Base-by-base conservation (phyloP, 1,140 invertebrate genomes). In the Argopecten irradians region DNA sequence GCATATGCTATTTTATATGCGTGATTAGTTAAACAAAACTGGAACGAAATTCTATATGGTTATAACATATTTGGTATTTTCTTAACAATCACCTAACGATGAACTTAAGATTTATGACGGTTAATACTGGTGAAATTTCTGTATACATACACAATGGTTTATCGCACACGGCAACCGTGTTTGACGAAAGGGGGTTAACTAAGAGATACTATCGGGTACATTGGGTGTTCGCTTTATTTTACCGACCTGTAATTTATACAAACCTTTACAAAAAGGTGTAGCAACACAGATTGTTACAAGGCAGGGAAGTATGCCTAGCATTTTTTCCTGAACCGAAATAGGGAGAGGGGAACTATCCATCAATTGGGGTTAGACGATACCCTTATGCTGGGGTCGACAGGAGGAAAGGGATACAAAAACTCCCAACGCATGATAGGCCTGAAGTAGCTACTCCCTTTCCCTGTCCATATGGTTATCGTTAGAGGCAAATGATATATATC, bases 241-340 rank as follows among this genome's bases (percentile, higher is more conserved):
- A 71, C 55, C 55, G 55, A 71, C 55, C 55, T 71, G 55, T 71
- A 71, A 71, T 71, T 71, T 71, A 71, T 71, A 71, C 55, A 28
- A 71, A 71, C 55, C 55, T 16, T 28, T 71, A 71, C 55, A 71
- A 71, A 71, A 71, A 71, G 55, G 55, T 71, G 55, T 71, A 71
- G 55, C 55, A 71, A 71, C 55, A 71, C 55, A 71, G 28, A 71
- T 71, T 71, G 55, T 28, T n/a, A 71, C 55, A 71, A 71, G 55
- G 55, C 55, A 71, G 16, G 55, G 22, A 71, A 71, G 28, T 71
- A 71, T 71, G 55, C 13, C 55, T 11, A 71, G 55, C 22, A 71
- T 71, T 71, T 71, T n/a, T 71, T n/a, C 55, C 5, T n/a, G 55
- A 11, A 71, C n/a, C 28, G 55, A n/a, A 28, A 71, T 71, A 28